phyloP scores from a whole-genome alignment of 2,888 invertebrate genomes.

The Yponomeuta malinellus region DNA sequence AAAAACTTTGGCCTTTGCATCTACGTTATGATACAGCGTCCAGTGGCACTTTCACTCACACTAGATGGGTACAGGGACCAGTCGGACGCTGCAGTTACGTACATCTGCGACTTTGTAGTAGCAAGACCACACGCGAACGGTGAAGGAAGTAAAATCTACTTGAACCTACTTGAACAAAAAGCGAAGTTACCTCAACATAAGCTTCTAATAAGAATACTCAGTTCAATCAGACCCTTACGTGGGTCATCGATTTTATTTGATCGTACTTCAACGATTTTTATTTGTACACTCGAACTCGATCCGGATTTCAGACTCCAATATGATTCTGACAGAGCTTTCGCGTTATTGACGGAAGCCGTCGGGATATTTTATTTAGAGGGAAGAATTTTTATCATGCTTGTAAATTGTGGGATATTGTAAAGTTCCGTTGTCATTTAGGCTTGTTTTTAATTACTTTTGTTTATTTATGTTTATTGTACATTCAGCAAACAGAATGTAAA shows the following conservation, averaged over 20 bases:
- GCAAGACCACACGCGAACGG: too few relatives aligned
- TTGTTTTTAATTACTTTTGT: too few relatives aligned
- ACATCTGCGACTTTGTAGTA: too few relatives aligned
- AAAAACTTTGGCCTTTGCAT: too few relatives aligned
- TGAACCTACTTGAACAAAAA: constrained; percentile 1
- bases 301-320: background rate
- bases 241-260: background rate
- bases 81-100: too few relatives aligned
- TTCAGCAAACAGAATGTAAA: too few relatives aligned
- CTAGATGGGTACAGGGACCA: too few relatives aligned
- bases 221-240: background rate
- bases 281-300: background rate
- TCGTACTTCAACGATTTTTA: background rate
- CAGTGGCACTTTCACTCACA: too few relatives aligned
- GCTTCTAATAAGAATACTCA: background rate
- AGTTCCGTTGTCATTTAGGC: background rate
- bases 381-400: background rate
- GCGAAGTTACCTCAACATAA: constrained; percentile 22
- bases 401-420: background rate
- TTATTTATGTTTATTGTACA: too few relatives aligned
- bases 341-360: background rate
- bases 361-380: background rate
- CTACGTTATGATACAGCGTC: too few relatives aligned
- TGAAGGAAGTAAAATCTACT: background rate
- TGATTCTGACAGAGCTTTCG: background rate